Conservation (phyloP, 2,888 invertebrate species). For the Campoplex capitator region DNA sequence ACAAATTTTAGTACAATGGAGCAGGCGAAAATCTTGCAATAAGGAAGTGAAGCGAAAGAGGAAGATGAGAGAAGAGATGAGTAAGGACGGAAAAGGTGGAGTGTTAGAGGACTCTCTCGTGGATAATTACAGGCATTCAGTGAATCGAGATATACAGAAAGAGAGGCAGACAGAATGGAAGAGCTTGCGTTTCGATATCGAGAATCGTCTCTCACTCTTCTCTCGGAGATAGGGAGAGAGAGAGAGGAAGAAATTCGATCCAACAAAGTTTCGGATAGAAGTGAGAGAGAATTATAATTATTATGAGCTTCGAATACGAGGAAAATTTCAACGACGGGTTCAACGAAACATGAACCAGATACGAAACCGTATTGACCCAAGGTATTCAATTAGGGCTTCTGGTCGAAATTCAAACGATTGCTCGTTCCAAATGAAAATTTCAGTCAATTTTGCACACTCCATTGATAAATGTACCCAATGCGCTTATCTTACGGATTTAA, state of each 20-base stretch:
- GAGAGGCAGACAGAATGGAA: slow-evolving; percentile 30
- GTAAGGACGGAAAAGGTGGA: slow-evolving; percentile 5
- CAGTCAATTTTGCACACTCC: neutral
- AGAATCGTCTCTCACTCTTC: slow-evolving; percentile 38
- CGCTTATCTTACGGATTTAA: neutral
- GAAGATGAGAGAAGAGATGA: neutral
- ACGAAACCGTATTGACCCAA: slow-evolving; percentile 71
- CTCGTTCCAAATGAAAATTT: slow-evolving; percentile 18
- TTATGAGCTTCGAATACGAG: slow-evolving; percentile 44
- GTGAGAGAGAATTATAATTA: slow-evolving; percentile 34
- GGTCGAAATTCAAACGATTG: slow-evolving; percentile 55
- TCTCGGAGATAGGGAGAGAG: neutral
- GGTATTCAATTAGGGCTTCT: slow-evolving; percentile 72
- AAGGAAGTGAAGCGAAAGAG: neutral
- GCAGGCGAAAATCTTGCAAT: slow-evolving; percentile 47
- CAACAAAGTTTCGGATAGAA: slow-evolving; percentile 51
- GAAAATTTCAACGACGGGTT: slow-evolving; percentile 55
- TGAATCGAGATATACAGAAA: slow-evolving; percentile 22
- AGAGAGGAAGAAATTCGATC: slow-evolving; percentile 44
- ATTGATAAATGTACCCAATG: neutral
- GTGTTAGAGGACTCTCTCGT: slow-evolving; percentile 67
- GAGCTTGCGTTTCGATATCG: slow-evolving; percentile 60
- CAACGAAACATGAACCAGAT: slow-evolving; percentile 68
- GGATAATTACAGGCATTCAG: slow-evolving; percentile 71
- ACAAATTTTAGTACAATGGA: slow-evolving; percentile 47